phyloP scores from a whole-genome alignment of 2,888 invertebrate species.

The Coelogynopora nodosa region DNA sequence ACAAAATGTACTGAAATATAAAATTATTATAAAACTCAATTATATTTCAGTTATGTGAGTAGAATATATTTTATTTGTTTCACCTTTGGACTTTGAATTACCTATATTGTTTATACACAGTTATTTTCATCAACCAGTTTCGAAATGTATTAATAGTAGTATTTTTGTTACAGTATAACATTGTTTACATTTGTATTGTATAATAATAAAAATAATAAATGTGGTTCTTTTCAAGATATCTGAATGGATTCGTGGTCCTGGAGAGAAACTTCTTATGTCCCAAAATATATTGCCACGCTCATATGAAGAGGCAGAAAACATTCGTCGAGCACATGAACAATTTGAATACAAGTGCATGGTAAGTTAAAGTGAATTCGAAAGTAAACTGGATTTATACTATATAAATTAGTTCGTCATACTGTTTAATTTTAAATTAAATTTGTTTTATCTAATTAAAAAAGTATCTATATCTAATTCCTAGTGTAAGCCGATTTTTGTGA shows the following conservation, averaged over 20 bases:
- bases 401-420: too few relatives aligned
- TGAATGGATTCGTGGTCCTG: conserved; percentile 41
- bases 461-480: too few relatives aligned
- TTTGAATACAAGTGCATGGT: conserved; percentile 45
- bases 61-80: background rate
- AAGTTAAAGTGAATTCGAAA: too few relatives aligned
- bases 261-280: conserved; percentile 36
- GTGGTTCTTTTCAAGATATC: conserved; percentile 13
- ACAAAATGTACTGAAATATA: too few relatives aligned
- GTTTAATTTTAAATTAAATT: too few relatives aligned
- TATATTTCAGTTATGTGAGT: background rate
- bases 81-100: background rate
- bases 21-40: too few relatives aligned
- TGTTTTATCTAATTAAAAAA: too few relatives aligned
- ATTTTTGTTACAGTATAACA: too few relatives aligned
- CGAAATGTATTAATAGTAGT: too few relatives aligned
- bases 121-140: too few relatives aligned
- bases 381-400: too few relatives aligned
- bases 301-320: conserved; percentile 39
- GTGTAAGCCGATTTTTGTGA: too few relatives aligned
- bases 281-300: conserved; percentile 18
- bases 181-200: background rate
- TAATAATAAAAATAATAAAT: background rate
- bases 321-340: conserved; percentile 41
- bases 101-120: background rate